Evolutionary conservation across 2,888 invertebrate species (phyloP), one percentile per base, ranked within the genome.

Genomic region (Folsomia manolachei): DNA sequence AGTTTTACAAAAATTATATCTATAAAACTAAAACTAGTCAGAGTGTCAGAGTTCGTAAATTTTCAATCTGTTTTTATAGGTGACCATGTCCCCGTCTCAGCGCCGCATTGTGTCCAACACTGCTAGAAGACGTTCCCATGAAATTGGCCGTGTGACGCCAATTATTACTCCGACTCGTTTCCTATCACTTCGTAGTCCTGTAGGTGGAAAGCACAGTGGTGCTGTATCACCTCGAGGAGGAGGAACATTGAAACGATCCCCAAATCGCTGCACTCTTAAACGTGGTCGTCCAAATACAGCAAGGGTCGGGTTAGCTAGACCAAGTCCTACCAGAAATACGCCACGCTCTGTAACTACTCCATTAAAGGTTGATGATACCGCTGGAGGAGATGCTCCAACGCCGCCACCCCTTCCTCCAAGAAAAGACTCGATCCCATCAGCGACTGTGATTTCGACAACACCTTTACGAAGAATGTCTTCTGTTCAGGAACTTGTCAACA

Each of bases 251-350:
- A 26, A 27, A 27, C 23, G 64, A 26, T 75, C 75, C 14, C 72
- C 73, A 7, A 76, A 69, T 60, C 72, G 80, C 2, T 78, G 78
- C 66, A 80, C 80, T 68, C 82, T 89, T 23, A 86, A 85, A 75
- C 84, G 88, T 82, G 84, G 87, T 79, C 84, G 85, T 75, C 86
- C 86, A 7, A 87, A 86, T 81, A 86, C 86, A 1, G 80, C 86
- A 18, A 80, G 83, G 64, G 83, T 85, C 1, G 86, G 86, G 1
- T 80, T 86, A 11, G 82, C 82, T 1, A 80, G 82, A 18, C 83
- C 83, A 26, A 82, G 81, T 68, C 82, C 82, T 18, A 68, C 64
- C n/a, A 51, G 74, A 66, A 71, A 71, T 62, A 71, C 66, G 2
- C 67, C 73, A 11, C 23, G 9, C 14, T 60, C 51, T 18, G 53